Percentiles rank a stretch among this genome's conserved stretches.
phyloP scores from a whole-genome alignment of 2,888 invertebrate species.

The Polymixis lichenea region DNA sequence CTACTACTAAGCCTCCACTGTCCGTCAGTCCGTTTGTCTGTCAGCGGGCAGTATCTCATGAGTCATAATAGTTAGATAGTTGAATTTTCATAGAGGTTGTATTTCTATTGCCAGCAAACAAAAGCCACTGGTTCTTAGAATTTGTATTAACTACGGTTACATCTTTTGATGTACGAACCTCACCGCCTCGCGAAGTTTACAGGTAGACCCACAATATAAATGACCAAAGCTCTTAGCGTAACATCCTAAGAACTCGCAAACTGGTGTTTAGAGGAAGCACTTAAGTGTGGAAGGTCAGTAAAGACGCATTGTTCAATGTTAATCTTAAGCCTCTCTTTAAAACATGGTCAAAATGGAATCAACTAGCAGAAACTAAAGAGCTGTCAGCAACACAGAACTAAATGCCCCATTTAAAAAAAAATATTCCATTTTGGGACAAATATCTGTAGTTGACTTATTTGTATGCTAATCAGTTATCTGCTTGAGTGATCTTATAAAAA shows the following conservation, averaged over 20 bases:
- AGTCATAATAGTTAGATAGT: too few species aligned
- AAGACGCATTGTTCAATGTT: neutral
- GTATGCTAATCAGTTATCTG: neutral
- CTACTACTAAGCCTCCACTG: too few species aligned
- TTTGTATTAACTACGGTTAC: constrained; percentile 16
- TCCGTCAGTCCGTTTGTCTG: too few species aligned
- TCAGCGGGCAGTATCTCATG: too few species aligned
- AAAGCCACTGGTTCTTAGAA: neutral
- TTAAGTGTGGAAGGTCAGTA: constrained; percentile 12
- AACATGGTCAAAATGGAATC: neutral
- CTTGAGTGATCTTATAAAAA: neutral
- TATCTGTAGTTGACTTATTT: neutral
- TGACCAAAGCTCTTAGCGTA: constrained; percentile 49
- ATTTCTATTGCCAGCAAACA: too few species aligned
- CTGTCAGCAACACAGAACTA: constrained; percentile 11
- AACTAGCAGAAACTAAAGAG: neutral
- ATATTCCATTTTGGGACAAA: neutral
- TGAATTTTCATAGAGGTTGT: too few species aligned
- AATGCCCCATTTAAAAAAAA: neutral
- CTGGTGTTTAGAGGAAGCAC: constrained; percentile 25
- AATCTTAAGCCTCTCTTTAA: constrained; percentile 12
- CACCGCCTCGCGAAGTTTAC: neutral
- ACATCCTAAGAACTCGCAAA: constrained; percentile 13
- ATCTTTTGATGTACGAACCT: constrained; percentile 29
- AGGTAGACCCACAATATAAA: constrained; percentile 42